phyloP scores from a whole-genome alignment of 2,797 vertebrate genomes.

The Bufotes viridis region DNA sequence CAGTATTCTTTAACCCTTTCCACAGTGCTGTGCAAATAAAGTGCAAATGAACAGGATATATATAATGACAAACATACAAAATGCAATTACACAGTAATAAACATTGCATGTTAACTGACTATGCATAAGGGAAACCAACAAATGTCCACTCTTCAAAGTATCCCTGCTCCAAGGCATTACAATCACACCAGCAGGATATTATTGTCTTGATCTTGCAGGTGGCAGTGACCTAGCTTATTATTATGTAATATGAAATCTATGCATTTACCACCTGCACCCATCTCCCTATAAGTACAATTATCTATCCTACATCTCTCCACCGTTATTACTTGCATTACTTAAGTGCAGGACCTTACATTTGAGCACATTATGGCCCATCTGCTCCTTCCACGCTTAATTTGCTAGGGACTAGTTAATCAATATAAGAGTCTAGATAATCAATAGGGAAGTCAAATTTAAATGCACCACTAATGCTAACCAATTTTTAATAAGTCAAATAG shows the following conservation, averaged over 20 bases:
- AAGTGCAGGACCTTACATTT: background rate
- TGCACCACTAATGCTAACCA: background rate
- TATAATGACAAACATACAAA: no score
- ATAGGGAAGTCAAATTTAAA: background rate
- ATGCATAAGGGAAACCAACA: no score
- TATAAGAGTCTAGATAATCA: background rate
- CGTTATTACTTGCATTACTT: background rate
- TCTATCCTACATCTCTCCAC: background rate
- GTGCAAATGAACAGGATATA: no score
- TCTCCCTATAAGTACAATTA: background rate
- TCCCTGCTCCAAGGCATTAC: no score
- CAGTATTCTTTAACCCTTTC: no score
- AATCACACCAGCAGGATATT: background rate
- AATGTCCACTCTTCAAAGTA: no score
- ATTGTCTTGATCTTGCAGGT: background rate
- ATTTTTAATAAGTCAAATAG: background rate
- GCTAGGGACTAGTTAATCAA: background rate
- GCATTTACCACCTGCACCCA: background rate
- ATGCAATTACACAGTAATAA: no score
- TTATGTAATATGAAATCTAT: background rate
- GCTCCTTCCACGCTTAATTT: conserved; percentile 4
- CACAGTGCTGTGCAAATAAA: no score
- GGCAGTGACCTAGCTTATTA: background rate
- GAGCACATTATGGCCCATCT: conserved; percentile 7
- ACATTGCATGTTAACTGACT: no score